These are phyloP conservation scores for Hydra vulgaris DNA, from an alignment of 30 jellyfish, hydroid and myxozoan genomes.

Conservation along the genomic window DNA sequence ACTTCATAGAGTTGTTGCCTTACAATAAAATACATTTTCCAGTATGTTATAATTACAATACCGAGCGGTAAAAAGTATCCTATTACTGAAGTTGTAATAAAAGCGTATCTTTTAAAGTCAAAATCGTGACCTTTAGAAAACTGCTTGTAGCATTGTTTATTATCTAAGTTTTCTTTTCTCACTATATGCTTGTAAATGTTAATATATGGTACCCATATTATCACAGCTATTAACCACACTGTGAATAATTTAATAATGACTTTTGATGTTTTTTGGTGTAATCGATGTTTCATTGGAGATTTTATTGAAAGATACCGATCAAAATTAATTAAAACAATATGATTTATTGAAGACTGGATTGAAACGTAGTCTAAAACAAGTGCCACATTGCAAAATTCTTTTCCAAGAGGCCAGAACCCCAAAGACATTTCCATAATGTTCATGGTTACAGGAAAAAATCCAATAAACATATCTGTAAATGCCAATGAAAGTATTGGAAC, in stretches of 20 bases:
- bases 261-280: not conserved
- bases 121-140: not conserved
- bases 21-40: not conserved
- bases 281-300: not conserved
- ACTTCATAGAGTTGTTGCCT: not conserved
- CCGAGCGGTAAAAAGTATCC: not conserved
- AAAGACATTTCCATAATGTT: not conserved
- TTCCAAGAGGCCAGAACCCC: not conserved
- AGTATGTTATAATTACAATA: not conserved
- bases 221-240: not conserved
- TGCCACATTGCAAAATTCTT: not conserved
- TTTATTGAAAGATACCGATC: not conserved
- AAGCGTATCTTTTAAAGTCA: not conserved
- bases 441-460: not conserved
- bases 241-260: not conserved
- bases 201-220: not conserved
- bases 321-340: no score
- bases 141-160: not conserved
- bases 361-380: not conserved
- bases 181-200: not conserved
- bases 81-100: not conserved
- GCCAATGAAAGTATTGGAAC: not conserved
- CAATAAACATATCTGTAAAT: not conserved
- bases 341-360: not conserved
- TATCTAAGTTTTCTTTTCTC: not conserved